phyloP scores from a whole-genome alignment of 2,888 invertebrate species.

The Leptothorax acervorum region DNA sequence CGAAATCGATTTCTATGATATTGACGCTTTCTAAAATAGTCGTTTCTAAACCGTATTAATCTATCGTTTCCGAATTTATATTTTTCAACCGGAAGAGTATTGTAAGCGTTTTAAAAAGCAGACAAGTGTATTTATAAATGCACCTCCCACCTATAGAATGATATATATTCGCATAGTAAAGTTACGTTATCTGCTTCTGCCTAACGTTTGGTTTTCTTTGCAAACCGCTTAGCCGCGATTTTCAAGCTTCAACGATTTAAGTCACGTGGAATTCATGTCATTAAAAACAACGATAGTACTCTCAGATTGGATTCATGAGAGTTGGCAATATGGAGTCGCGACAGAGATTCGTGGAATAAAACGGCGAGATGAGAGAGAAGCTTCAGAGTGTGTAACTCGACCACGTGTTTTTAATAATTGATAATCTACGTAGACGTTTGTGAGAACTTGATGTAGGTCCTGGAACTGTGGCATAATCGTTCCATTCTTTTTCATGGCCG shows the following conservation, averaged over 20 bases:
- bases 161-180: background rate
- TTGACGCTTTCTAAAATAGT: constrained; percentile 14
- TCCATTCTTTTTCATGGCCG: constrained; percentile 76
- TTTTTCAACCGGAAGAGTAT: constrained; percentile 5
- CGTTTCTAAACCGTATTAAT: constrained; percentile 22
- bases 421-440: constrained; percentile 79
- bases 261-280: constrained; percentile 54
- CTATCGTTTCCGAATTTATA: constrained; percentile 31
- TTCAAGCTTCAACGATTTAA: constrained; percentile 49
- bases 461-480: constrained; percentile 80
- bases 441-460: constrained; percentile 79
- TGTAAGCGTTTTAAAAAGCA: background rate
- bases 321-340: constrained; percentile 65
- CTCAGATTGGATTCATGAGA: constrained; percentile 72
- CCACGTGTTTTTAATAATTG: constrained; percentile 82
- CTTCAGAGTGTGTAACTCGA: constrained; percentile 44
- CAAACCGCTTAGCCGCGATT: constrained; percentile 53
- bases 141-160: background rate
- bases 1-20: constrained; percentile 11
- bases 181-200: constrained; percentile 6
- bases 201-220: constrained; percentile 12
- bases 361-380: constrained; percentile 81
- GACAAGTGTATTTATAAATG: constrained; percentile 33
- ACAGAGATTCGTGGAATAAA: constrained; percentile 79
- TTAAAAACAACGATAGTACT: constrained; percentile 66